Evolutionary conservation across 2,797 vertebrate genomes (phyloP).

Genomic region (Masticophis lateralis): DNA sequence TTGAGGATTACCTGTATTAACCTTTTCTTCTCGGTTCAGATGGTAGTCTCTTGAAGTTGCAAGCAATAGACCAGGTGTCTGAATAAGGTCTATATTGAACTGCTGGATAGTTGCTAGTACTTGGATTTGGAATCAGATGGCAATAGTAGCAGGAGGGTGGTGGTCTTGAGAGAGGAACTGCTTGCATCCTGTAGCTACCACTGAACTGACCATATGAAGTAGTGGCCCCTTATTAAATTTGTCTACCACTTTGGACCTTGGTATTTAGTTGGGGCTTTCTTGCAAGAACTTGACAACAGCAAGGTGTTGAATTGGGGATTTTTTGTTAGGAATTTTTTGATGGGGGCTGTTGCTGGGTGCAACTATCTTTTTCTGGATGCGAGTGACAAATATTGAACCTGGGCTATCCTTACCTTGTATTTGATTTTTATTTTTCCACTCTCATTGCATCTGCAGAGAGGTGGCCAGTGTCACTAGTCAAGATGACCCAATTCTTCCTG

Average conservation of each 20-base stretch:
- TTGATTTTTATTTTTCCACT: background rate
- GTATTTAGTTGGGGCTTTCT: background rate
- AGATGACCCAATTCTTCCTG: background rate
- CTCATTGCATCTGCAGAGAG: background rate
- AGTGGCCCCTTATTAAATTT: background rate
- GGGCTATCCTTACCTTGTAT: background rate
- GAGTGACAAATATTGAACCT: background rate
- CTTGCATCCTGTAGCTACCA: background rate
- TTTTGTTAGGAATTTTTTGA: background rate
- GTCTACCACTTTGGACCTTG: background rate
- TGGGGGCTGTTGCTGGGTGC: background rate
- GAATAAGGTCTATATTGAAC: background rate
- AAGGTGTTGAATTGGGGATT: background rate
- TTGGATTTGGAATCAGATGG: background rate
- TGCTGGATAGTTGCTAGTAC: background rate
- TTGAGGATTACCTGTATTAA: no score
- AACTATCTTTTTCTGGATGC: background rate
- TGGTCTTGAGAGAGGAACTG: background rate
- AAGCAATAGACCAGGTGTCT: background rate
- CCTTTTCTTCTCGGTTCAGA: no score
- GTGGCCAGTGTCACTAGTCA: background rate
- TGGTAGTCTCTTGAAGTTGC: background rate
- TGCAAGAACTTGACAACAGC: background rate
- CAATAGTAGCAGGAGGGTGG: background rate
- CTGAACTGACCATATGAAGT: background rate